Evolutionary conservation across 1,140 invertebrate species (phyloP).

Genomic region (Brachionus manjavacas): DNA sequence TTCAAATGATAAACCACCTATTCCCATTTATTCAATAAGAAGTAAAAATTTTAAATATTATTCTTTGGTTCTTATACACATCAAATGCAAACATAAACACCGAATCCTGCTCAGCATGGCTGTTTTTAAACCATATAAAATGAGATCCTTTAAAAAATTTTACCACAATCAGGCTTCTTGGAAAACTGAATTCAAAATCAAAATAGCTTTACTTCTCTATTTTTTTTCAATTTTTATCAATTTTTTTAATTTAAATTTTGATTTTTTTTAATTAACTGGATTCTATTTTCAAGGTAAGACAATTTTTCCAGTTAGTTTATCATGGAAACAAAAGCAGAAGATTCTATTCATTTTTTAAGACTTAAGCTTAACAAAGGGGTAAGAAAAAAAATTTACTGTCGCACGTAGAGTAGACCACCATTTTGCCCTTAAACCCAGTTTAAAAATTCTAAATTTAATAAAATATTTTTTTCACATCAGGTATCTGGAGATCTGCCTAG

Average conservation of each 20-base stretch:
- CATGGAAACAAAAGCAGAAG: constrained; percentile 30
- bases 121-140: neutral
- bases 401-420: neutral
- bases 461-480: neutral
- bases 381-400: neutral
- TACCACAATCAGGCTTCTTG: neutral
- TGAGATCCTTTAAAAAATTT: neutral
- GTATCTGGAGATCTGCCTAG: neutral
- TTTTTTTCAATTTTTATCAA: neutral
- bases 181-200: neutral
- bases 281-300: constrained; percentile 13
- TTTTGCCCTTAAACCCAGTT: neutral
- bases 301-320: neutral
- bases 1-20: neutral
- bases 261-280: neutral
- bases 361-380: neutral
- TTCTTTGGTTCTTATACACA: neutral
- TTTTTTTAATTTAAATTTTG: neutral
- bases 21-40: neutral
- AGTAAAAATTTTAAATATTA: neutral
- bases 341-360: constrained; percentile 23
- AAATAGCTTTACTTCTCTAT: neutral
- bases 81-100: neutral
- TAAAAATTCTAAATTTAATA: neutral
- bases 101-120: neutral